Conservation (phyloP, 1,140 invertebrate genomes). For the Sitophilus oryzae region DNA sequence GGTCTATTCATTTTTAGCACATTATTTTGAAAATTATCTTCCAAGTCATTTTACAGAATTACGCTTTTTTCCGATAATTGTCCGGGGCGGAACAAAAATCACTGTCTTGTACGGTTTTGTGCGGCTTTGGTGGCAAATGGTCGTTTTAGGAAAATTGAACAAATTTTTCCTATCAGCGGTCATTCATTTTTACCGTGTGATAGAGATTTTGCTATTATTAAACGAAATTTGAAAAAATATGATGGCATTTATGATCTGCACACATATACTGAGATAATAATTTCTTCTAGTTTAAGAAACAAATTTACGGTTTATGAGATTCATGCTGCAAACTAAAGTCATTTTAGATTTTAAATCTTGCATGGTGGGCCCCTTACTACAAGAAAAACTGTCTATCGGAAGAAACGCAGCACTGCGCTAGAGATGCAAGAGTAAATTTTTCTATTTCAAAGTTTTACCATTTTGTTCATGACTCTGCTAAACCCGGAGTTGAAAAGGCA, state of each 20-base stretch:
- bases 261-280: not conserved
- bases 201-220: slow-evolving; percentile 1
- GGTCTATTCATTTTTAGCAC: too few species aligned
- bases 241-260: not conserved
- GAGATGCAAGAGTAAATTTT: not conserved
- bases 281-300: not conserved
- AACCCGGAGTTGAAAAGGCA: too few species aligned
- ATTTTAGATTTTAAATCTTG: slow-evolving; percentile 3
- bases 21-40: too few species aligned
- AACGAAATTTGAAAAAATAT: not conserved
- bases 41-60: too few species aligned
- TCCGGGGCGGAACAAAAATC: too few species aligned
- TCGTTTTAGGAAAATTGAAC: too few species aligned
- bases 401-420: not conserved
- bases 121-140: too few species aligned
- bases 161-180: too few species aligned
- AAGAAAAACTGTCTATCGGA: not conserved
- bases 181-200: slow-evolving; percentile 6
- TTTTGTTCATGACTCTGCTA: slow-evolving; percentile 1
- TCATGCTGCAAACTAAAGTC: not conserved
- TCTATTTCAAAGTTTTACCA: not conserved
- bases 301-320: slow-evolving; percentile 1
- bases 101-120: too few species aligned
- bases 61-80: too few species aligned
- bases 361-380: not conserved